A percentile compares a stretch with the other conserved stretches of the same genome.
phyloP scores from a whole-genome alignment of 1,140 invertebrate genomes.

The Drosophila lowei region DNA sequence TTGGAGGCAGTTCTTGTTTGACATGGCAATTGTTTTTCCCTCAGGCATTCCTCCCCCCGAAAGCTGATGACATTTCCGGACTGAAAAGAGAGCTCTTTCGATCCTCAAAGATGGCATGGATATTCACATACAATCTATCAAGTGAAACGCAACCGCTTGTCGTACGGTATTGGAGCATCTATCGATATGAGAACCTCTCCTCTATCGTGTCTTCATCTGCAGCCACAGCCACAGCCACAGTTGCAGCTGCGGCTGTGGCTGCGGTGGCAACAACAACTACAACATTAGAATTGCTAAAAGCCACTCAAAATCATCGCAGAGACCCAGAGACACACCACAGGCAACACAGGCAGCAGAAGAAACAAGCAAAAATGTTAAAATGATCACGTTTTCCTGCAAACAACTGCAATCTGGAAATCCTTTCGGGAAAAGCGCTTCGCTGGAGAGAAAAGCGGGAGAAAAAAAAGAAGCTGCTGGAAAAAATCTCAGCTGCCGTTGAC shows the following conservation, averaged over 20 bases:
- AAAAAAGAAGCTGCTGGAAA: conserved; percentile 6
- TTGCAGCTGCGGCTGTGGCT: conserved; percentile 41
- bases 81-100: background rate
- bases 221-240: background rate
- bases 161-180: conserved; percentile 62
- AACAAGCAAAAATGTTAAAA: conserved; percentile 79
- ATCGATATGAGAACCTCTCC: conserved; percentile 47
- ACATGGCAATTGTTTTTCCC: conserved; percentile 64
- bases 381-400: conserved; percentile 74
- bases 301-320: conserved; percentile 67
- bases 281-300: conserved; percentile 80
- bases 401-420: conserved; percentile 45
- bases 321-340: conserved; percentile 8
- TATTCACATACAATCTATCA: conserved; percentile 67
- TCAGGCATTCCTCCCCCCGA: too few relatives aligned
- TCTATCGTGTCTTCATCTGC: conserved; percentile 12
- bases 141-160: conserved; percentile 57
- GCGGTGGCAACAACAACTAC: conserved; percentile 45
- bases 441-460: conserved; percentile 16
- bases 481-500: conserved; percentile 80
- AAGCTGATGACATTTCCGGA: conserved; percentile 1
- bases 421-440: conserved; percentile 37
- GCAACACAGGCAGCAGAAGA: conserved; percentile 30
- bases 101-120: conserved; percentile 16
- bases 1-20: conserved; percentile 24